Conservation (phyloP, 2,888 invertebrate species). For the Hipparchia sbordonii region DNA sequence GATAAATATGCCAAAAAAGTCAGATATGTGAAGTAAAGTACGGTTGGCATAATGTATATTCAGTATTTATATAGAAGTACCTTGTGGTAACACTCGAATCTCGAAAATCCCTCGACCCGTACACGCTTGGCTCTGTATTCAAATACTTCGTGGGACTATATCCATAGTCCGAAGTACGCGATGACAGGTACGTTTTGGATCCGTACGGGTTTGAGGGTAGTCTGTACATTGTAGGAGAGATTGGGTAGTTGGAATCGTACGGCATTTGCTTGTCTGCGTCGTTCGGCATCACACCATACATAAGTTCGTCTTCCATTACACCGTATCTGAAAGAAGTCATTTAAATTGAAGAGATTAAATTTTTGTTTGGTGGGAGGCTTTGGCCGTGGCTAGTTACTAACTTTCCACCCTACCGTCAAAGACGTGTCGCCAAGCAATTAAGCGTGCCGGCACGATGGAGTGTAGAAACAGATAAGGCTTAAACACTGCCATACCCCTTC, state of each 20-base stretch:
- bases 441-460: no score
- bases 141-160: conserved; percentile 78
- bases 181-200: conserved; percentile 72
- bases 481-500: no score
- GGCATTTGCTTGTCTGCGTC: conserved; percentile 75
- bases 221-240: conserved; percentile 76
- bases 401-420: no score
- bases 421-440: no score
- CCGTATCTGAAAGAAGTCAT: conserved; percentile 62
- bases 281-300: conserved; percentile 70
- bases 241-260: conserved; percentile 78
- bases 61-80: not conserved
- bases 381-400: no score
- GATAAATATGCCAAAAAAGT: no score
- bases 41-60: no score
- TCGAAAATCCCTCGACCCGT: conserved; percentile 71
- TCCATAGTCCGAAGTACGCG: conserved; percentile 75
- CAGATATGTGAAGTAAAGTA: no score
- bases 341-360: not conserved
- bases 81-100: conserved; percentile 63
- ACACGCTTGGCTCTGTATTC: conserved; percentile 63
- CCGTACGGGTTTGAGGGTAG: conserved; percentile 77
- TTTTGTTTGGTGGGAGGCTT: no score
- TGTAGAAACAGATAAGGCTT: no score
- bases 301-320: conserved; percentile 74